A percentile compares a stretch with the other conserved stretches of the same genome.
Evolutionary conservation across 2,113 vertebrate species (phyloP).

Genomic region (Uropsilus gracilis): DNA sequence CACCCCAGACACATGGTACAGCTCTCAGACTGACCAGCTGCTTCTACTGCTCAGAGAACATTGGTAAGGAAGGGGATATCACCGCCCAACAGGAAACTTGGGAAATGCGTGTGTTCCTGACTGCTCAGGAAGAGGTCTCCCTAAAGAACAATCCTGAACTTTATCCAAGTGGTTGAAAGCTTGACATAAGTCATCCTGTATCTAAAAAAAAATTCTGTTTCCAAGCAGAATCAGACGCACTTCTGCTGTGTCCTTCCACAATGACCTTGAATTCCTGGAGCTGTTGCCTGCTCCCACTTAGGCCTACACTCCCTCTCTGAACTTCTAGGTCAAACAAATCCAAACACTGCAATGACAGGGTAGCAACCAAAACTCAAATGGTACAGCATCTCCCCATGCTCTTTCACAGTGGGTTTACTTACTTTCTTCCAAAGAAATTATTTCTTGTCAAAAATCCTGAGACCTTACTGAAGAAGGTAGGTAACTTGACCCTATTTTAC

Average conservation of each 20-base stretch:
- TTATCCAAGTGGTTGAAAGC: conserved; percentile 69
- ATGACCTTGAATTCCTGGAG: conserved; percentile 71
- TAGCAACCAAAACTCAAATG: not conserved
- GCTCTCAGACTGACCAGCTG: rapidly evolving
- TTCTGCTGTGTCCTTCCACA: conserved; percentile 75
- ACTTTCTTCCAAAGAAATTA: not conserved
- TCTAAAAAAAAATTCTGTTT: conserved; percentile 67
- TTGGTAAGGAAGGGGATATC: not conserved
- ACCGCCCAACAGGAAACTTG: not conserved
- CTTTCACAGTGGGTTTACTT: not conserved
- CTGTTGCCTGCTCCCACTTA: conserved; percentile 42
- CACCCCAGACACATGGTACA: too few relatives aligned
- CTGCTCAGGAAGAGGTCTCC: conserved; percentile 26
- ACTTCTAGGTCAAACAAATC: not conserved
- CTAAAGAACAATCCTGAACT: conserved; percentile 60
- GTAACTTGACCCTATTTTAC: not conserved
- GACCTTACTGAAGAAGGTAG: not conserved
- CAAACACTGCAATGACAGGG: not conserved
- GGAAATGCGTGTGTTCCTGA: not conserved
- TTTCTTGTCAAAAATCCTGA: not conserved
- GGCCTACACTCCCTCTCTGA: conserved; percentile 26
- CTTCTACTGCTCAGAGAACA: not conserved
- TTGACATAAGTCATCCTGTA: conserved; percentile 77
- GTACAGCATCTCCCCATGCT: not conserved
- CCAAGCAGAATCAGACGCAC: conserved; percentile 67